Conservation (phyloP, 2,888 invertebrate species). For the Caenorhabditis japonica region DNA sequence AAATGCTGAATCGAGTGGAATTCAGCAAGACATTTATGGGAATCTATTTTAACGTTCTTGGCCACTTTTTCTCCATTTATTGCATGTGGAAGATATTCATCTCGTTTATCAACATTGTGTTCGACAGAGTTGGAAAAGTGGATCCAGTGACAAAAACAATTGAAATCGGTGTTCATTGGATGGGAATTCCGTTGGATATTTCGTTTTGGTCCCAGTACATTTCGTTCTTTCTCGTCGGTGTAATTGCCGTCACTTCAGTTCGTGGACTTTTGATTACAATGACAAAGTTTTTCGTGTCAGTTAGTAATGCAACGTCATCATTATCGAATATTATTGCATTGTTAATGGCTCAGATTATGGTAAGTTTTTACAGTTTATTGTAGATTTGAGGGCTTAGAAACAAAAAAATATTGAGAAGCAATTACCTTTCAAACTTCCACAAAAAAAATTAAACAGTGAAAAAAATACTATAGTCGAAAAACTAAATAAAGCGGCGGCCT, state of each 20-base stretch:
- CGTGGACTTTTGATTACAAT: constrained; percentile 93
- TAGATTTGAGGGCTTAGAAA: too few species aligned
- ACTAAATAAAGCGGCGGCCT: too few species aligned
- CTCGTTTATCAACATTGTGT: constrained; percentile 87
- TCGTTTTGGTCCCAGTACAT: constrained; percentile 99
- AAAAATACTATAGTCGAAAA: too few species aligned
- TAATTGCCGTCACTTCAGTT: constrained; percentile 97
- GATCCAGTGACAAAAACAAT: constrained; percentile 97
- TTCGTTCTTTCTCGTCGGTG: constrained; percentile 95
- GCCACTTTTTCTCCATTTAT: constrained; percentile 97
- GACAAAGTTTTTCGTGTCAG: constrained; percentile 99
- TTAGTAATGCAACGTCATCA: constrained; percentile 94
- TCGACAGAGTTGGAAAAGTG: constrained; percentile 97
- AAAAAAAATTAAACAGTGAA: too few species aligned
- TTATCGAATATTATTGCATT: constrained; percentile 94
- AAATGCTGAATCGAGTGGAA: constrained; percentile 84
- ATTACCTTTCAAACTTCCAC: too few species aligned
- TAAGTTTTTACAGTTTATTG: too few species aligned
- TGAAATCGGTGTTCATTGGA: constrained; percentile 95
- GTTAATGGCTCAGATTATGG: constrained; percentile 96
- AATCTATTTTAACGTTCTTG: constrained; percentile 96
- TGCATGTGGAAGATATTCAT: constrained; percentile 99
- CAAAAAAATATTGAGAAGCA: too few species aligned
- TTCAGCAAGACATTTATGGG: constrained; percentile 88
- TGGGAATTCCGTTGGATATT: constrained; percentile 90